These are phyloP conservation scores for Vidua chalybeata DNA, from an alignment of 2,113 vertebrate species.

Conservation along the genomic window DNA sequence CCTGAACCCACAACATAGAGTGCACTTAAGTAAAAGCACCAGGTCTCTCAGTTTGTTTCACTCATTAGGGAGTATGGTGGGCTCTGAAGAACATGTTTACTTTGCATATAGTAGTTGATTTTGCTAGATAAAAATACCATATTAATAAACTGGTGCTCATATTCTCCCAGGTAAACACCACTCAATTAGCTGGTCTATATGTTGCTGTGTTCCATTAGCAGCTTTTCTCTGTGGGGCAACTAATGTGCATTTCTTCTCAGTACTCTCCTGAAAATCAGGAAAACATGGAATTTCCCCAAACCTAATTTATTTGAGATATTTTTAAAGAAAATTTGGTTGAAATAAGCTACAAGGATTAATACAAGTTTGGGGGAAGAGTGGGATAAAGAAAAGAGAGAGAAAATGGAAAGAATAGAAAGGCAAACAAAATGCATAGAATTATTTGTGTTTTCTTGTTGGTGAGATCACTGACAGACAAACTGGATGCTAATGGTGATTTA, in stretches of 20 bases:
- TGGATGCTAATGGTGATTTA: neutral
- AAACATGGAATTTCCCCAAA: neutral
- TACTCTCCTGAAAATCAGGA: neutral
- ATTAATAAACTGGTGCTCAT: neutral
- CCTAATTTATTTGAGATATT: neutral
- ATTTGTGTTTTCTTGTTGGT: neutral
- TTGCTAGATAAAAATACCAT: neutral
- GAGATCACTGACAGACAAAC: neutral
- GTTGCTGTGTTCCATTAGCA: neutral
- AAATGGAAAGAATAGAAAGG: neutral
- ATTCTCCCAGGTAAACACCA: neutral
- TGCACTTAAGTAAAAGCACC: neutral
- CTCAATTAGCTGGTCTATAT: neutral
- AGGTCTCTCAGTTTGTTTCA: neutral
- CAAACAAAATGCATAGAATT: neutral
- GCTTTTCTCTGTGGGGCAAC: neutral
- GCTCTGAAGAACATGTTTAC: neutral
- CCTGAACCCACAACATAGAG: neutral
- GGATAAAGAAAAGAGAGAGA: neutral
- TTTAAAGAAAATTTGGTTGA: neutral
- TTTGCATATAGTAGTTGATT: neutral
- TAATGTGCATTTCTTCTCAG: neutral
- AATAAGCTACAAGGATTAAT: neutral
- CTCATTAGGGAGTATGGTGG: neutral
- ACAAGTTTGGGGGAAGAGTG: neutral